Percentiles rank a stretch among this genome's conserved stretches.
Evolutionary conservation across 2,113 vertebrate genomes (phyloP).

Genomic region (Grammomys dolichurus): DNA sequence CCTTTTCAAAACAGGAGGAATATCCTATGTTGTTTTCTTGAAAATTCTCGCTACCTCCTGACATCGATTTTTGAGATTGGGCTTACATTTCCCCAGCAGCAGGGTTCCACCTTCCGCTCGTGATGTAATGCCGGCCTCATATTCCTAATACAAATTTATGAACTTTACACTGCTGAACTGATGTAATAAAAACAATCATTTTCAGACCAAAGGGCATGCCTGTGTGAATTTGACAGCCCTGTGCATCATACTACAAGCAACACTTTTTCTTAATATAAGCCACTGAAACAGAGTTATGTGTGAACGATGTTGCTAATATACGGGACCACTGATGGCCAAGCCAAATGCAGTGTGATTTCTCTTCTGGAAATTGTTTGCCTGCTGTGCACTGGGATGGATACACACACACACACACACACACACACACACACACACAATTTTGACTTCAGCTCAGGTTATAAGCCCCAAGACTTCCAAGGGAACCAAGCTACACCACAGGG

Average conservation of each 20-base stretch:
- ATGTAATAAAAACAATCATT: conserved; percentile 88
- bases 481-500: conserved; percentile 81
- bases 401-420: too few relatives aligned
- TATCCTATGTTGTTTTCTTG: conserved; percentile 86
- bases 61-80: conserved; percentile 51
- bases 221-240: conserved; percentile 86
- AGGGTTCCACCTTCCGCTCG: conserved; percentile 80
- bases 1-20: conserved; percentile 83
- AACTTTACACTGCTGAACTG: conserved; percentile 86
- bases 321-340: conserved; percentile 82
- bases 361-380: conserved; percentile 84
- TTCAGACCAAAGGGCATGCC: conserved; percentile 87
- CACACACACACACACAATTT: not conserved
- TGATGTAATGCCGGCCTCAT: conserved; percentile 81
- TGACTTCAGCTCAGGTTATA: conserved; percentile 32
- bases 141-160: conserved; percentile 89
- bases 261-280: conserved; percentile 90
- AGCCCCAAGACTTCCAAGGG: conserved; percentile 82
- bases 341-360: conserved; percentile 80
- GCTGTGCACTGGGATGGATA: conserved; percentile 65
- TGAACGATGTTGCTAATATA: conserved; percentile 89
- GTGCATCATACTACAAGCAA: conserved; percentile 85
- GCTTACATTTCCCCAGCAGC: conserved; percentile 81
- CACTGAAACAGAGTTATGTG: conserved; percentile 87
- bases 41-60: conserved; percentile 70